Base-by-base conservation (phyloP, 2,797 vertebrate genomes). In the Spheniscus humboldti region DNA sequence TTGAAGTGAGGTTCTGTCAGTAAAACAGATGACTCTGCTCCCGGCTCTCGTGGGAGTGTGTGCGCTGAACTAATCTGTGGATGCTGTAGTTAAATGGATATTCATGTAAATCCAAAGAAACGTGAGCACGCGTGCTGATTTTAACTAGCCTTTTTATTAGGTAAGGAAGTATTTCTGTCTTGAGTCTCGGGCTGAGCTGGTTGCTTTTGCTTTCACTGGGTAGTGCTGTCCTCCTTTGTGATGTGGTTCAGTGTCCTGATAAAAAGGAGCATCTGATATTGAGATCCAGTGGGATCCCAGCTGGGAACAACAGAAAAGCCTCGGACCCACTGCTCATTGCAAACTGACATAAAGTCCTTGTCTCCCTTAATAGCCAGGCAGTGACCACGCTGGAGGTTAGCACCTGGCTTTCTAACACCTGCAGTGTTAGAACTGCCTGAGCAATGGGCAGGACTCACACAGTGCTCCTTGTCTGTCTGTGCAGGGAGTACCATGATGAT, bases 401-500 rank as follows among this genome's bases (percentile, higher is more conserved):
- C 41, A 13, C 30, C 25, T 1, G 4, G 35, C 18, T 86, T 90
- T 88, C 56, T 66, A 13, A 22, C 24, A 3, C 15, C 63, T 7
- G 17, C 18, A 10, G 50, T 1, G 12, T 19, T 13, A 20, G 43
- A 53, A 2, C 55, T 87, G 35, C 76, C 86, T 7, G n/a, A 13
- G 86, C 14, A 2, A 2, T 1, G 35, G 57, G 78, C 18, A 13
- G 43, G 53, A 15, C 41, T 94, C 30, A 81, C 1, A 0, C 14
- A 0, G 1, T 16, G 53, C 43, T 67, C 86, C 66, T 76, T 81
- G 28, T 95, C 67, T 78, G 18, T 96, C 66, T 2, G 14, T 97
- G 59, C 98, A 99, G 99, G 99, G 92, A 99, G 98, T 96, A 99
- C 99, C 83, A 98, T 99, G 99, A 99, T 99, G 99, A 99, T 99